Evolutionary conservation across 1,140 invertebrate genomes (phyloP), one percentile per base, ranked within the genome.

Genomic region (Himalopsyche phryganea): DNA sequence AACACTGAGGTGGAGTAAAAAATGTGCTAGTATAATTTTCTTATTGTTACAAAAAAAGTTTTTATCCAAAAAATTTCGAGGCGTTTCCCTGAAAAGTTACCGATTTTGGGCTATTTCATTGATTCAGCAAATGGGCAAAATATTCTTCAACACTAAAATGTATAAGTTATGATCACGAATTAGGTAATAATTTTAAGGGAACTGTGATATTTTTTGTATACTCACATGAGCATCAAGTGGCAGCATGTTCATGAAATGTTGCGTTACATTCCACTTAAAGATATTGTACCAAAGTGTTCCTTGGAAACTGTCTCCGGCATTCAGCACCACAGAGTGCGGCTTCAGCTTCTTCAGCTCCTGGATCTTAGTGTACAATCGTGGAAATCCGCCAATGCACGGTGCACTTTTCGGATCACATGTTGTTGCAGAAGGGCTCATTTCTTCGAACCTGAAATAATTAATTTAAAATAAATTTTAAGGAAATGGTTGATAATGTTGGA

Each of bases 221-320:
- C 77, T 80, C 76, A 92, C 90, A 79, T 92, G 87, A 6, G 81
- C 90, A 60, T 92, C 89, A 54, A 90, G 85, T 2, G 84, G 83
- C 13, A 93, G 66, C 66, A 83, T 70, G 65, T 92, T 91, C 67
- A 92, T 82, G 68, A 94, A 90, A 49, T 85, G 68, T 11, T 85
- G 81, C 0, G 85, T 86, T 0, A 85, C 85, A 58, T 86, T 85
- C 83, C 88, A 91, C 58, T 84, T 80, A 52, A 86, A 81, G 15
- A 90, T 68, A 56, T 86, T 87, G 70, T 91, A 92, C 88, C 88
- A 94, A 0, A 92, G 75, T 1, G 90, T 92, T 1, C 91, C 91
- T 69, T 92, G 90, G 67, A 85, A 94, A 68, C 87, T 88, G 70
- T 94, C 91, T 0, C 91, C 91, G 0, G 84, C 91, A 70, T 92